These are phyloP conservation scores for Tortrix viridana DNA, from an alignment of 2,888 invertebrate genomes.

Conservation along the genomic window DNA sequence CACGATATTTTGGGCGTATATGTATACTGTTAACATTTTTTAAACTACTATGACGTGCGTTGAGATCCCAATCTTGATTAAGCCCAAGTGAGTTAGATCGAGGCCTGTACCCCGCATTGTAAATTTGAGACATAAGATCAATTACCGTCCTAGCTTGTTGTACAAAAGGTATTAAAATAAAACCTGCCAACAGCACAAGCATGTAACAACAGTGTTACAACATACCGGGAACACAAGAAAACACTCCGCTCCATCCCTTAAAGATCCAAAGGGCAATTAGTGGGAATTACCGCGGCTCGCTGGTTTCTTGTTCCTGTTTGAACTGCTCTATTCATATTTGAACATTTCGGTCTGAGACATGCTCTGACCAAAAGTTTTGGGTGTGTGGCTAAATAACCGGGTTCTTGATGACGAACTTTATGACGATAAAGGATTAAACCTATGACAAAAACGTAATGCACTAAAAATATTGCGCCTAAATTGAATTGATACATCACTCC, in stretches of 20 bases:
- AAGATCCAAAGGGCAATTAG: conserved; percentile 17
- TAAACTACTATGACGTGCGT: too few relatives aligned
- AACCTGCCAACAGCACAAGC: conserved; percentile 1
- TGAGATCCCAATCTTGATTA: too few relatives aligned
- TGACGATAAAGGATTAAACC: neutral
- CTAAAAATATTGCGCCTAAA: too few relatives aligned
- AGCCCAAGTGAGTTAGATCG: too few relatives aligned
- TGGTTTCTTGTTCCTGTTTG: conserved; percentile 18
- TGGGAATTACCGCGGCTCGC: conserved; percentile 9
- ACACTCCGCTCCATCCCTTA: conserved; percentile 10
- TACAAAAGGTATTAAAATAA: conserved; percentile 6
- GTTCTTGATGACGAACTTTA: neutral
- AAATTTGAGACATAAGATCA: neutral
- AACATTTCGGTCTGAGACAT: conserved; percentile 6
- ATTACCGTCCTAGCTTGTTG: too few relatives aligned
- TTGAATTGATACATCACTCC: too few relatives aligned
- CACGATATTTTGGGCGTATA: too few relatives aligned
- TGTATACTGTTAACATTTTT: too few relatives aligned
- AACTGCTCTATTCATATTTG: conserved; percentile 14
- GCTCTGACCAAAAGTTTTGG: conserved; percentile 18
- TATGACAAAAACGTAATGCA: too few relatives aligned
- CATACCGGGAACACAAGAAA: conserved; percentile 10
- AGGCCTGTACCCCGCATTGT: neutral
- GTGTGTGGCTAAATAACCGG: conserved; percentile 2
- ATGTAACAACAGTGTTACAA: conserved; percentile 5